Evolutionary conservation across 2,113 vertebrate genomes (phyloP).

Genomic region (Uria aalge): DNA sequence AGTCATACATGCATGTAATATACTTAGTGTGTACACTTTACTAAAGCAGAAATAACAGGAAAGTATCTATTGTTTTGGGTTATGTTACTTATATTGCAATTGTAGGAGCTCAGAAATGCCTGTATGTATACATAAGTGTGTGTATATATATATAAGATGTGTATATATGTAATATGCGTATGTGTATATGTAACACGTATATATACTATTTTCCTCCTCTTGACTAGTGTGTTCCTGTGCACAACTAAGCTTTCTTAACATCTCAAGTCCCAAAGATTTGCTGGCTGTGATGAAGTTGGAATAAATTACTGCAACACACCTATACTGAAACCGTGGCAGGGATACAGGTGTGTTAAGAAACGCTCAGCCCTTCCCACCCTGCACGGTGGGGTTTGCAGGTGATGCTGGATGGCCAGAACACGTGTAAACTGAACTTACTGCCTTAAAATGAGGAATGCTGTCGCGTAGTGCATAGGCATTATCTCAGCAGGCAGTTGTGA

Average conservation of each 20-base stretch:
- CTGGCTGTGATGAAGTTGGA: not conserved
- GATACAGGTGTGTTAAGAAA: not conserved
- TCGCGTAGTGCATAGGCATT: not conserved
- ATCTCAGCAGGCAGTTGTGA: conserved; percentile 53
- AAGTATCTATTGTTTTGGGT: not conserved
- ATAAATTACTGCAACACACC: not conserved
- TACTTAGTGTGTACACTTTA: not conserved
- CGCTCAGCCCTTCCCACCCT: rapidly evolving
- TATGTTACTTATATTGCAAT: not conserved
- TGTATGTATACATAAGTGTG: rapidly evolving
- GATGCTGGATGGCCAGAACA: not conserved
- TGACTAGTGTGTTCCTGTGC: not conserved
- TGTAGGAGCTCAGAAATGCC: not conserved
- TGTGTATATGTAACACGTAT: rapidly evolving
- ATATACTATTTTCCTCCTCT: not conserved
- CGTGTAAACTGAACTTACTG: not conserved
- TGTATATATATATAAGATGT: not conserved
- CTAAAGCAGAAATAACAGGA: not conserved
- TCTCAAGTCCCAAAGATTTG: not conserved
- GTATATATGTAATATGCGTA: rapidly evolving
- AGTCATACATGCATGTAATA: rapidly evolving
- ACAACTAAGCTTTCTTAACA: not conserved
- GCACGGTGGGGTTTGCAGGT: not conserved
- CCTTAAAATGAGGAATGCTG: not conserved
- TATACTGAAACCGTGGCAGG: not conserved